A percentile compares a stretch with the other conserved stretches of the same genome.
phyloP scores from a whole-genome alignment of 2,888 invertebrate genomes.

The Heteromurus nitidus region DNA sequence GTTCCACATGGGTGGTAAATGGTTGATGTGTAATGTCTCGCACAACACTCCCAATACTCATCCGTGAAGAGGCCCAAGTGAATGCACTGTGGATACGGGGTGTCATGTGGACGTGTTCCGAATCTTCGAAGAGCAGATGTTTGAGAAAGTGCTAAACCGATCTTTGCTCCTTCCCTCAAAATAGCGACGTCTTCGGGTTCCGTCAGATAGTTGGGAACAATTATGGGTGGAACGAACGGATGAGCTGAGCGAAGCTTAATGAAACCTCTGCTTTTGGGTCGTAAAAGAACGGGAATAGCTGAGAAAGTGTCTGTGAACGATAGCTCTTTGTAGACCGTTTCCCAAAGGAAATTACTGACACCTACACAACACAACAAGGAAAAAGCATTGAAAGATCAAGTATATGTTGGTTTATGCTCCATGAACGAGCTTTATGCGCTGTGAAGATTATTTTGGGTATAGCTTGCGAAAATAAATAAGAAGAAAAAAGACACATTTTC shows the following conservation, averaged over 20 bases:
- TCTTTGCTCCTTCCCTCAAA: slow-evolving; percentile 63
- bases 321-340: slow-evolving; percentile 69
- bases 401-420: neutral
- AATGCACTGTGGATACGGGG: slow-evolving; percentile 84
- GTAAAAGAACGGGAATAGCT: slow-evolving; percentile 67
- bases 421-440: neutral
- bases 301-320: slow-evolving; percentile 66
- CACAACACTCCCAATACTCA: slow-evolving; percentile 86
- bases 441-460: too few species aligned
- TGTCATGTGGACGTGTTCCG: slow-evolving; percentile 61
- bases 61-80: slow-evolving; percentile 78
- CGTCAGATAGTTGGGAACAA: slow-evolving; percentile 67
- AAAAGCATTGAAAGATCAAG: neutral
- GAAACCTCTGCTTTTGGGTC: slow-evolving; percentile 64
- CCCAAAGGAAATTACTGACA: slow-evolving; percentile 79
- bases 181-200: slow-evolving; percentile 59
- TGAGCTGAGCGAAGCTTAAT: slow-evolving; percentile 62
- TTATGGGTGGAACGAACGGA: slow-evolving; percentile 64
- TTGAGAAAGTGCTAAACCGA: slow-evolving; percentile 62
- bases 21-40: slow-evolving; percentile 82
- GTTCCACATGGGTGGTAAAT: slow-evolving; percentile 90
- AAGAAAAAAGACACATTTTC: neutral
- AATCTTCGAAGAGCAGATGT: slow-evolving; percentile 61
- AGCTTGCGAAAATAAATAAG: neutral
- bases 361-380: slow-evolving; percentile 45